phyloP scores from a whole-genome alignment of 2,888 invertebrate genomes.

The Copidosoma aretas region DNA sequence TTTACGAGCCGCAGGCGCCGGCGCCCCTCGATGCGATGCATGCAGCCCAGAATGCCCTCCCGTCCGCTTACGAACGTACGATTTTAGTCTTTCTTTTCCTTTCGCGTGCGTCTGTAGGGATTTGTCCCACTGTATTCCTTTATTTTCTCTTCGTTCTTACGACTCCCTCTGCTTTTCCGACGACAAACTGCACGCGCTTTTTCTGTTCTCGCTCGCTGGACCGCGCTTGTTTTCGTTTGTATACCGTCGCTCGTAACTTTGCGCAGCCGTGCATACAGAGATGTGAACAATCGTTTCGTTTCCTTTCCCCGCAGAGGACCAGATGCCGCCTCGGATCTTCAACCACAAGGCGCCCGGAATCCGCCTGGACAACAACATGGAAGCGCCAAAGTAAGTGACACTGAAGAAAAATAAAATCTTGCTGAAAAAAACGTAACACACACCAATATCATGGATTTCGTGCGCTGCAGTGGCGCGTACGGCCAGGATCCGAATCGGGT shows the following conservation, averaged over 20 bases:
- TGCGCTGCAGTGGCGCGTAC: constrained; percentile 5
- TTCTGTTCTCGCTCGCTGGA: no score
- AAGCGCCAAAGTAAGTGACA: constrained; percentile 22
- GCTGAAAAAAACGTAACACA: no score
- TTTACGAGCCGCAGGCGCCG: not conserved
- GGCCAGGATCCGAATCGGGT: constrained; percentile 28
- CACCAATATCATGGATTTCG: not conserved
- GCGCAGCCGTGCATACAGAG: no score
- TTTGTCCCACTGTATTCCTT: not conserved
- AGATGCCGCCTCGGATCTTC: constrained; percentile 25
- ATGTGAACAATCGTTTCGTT: constrained; percentile 2
- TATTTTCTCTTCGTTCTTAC: not conserved
- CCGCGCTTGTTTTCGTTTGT: no score
- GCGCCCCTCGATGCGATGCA: constrained; percentile 31
- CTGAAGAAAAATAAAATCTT: no score
- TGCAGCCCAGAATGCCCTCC: constrained; percentile 32
- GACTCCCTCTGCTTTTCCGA: no score
- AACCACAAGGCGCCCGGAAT: constrained; percentile 31
- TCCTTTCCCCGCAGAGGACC: constrained; percentile 16
- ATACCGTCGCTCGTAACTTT: no score
- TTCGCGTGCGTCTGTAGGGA: no score
- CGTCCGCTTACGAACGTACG: constrained; percentile 35
- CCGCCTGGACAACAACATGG: constrained; percentile 26
- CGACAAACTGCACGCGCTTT: no score
- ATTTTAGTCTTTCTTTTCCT: not conserved